phyloP scores from a whole-genome alignment of 2,113 vertebrate genomes.

The Sprattus sprattus region DNA sequence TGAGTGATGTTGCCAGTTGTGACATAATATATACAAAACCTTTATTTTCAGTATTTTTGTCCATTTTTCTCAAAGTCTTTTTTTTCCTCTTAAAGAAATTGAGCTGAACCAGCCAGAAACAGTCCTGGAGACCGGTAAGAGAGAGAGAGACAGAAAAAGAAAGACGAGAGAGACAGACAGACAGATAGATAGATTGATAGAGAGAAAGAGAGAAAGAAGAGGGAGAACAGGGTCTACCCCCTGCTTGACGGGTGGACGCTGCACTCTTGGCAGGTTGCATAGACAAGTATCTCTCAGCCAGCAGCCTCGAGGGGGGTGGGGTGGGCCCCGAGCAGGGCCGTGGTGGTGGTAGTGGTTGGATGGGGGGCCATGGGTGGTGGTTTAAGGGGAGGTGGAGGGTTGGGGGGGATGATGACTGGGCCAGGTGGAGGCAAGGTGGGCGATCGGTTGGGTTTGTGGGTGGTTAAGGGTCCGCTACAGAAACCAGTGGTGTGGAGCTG shows the following conservation, averaged over 20 bases:
- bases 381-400: background rate
- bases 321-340: background rate
- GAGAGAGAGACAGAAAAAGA: conserved; percentile 61
- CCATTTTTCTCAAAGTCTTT: conserved; percentile 52
- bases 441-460: background rate
- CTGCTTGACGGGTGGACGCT: conserved; percentile 78
- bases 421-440: background rate
- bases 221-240: conserved; percentile 60
- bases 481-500: conserved; percentile 89
- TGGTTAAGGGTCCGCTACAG: conserved; percentile 85
- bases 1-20: conserved; percentile 89
- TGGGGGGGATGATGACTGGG: background rate
- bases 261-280: conserved; percentile 97
- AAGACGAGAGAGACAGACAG: conserved; percentile 63
- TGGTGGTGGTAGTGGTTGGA: conserved; percentile 8
- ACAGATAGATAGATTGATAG: background rate
- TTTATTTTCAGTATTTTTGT: conserved; percentile 71
- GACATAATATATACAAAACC: conserved; percentile 95
- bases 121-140: conserved; percentile 71
- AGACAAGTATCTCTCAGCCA: conserved; percentile 97
- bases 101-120: conserved; percentile 82
- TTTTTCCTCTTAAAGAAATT: conserved; percentile 65
- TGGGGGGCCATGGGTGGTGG: background rate
- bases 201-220: conserved; percentile 69
- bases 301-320: conserved; percentile 79